phyloP scores from a whole-genome alignment of 2,113 vertebrate species.

The Phyllostomus discolor region DNA sequence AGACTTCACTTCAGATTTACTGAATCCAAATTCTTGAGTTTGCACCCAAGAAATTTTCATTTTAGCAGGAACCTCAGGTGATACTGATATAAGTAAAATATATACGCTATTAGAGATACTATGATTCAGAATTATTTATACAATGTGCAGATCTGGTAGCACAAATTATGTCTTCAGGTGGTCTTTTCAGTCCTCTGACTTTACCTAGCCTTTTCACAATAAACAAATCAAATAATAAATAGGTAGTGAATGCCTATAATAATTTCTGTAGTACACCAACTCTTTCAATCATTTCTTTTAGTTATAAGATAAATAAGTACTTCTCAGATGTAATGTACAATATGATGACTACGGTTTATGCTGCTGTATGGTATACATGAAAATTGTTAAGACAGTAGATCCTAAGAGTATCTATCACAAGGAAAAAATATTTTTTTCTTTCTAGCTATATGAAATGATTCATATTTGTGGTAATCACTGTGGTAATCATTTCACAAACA shows the following conservation, averaged over 20 bases:
- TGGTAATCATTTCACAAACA: not conserved
- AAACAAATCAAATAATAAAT: not conserved
- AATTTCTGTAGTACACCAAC: not conserved
- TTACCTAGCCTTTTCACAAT: slow-evolving; percentile 18
- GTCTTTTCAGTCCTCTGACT: not conserved
- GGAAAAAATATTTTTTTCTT: not conserved
- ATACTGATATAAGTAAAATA: slow-evolving; percentile 15
- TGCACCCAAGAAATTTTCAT: not conserved
- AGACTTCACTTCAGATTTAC: not conserved
- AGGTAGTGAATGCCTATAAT: not conserved
- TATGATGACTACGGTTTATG: not conserved
- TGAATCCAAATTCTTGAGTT: not conserved
- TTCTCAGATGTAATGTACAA: not conserved
- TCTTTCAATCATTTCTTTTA: not conserved
- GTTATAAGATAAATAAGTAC: not conserved
- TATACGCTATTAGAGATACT: not conserved
- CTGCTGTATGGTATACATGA: not conserved
- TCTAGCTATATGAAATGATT: not conserved
- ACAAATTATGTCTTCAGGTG: not conserved
- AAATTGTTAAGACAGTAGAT: not conserved
- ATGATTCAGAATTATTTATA: not conserved
- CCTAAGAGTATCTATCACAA: not conserved
- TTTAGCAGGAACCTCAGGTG: not conserved
- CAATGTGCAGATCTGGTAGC: not conserved
- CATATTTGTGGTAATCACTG: not conserved